These are phyloP conservation scores for Standfussiana lucernea DNA, from an alignment of 2,888 invertebrate species.

Conservation along the genomic window DNA sequence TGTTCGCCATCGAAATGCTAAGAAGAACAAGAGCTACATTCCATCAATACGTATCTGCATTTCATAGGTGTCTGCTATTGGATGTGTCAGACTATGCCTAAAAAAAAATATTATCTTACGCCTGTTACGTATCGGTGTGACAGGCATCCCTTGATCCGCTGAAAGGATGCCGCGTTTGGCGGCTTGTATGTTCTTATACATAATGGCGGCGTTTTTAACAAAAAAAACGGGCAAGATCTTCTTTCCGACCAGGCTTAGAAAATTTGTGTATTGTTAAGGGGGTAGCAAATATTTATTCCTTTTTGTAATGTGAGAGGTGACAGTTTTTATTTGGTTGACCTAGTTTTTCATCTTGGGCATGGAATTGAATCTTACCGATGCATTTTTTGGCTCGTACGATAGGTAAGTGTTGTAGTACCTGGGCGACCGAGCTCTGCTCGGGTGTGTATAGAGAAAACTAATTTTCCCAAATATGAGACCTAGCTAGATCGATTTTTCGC, in stretches of 20 bases:
- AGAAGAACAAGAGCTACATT: neutral
- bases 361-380: neutral
- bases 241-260: constrained; percentile 60
- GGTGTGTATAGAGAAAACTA: no score
- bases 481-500: no score
- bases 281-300: constrained; percentile 50
- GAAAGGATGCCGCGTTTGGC: constrained; percentile 72
- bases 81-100: neutral
- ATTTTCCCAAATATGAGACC: no score
- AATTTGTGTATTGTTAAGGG: constrained; percentile 61
- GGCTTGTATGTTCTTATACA: constrained; percentile 75
- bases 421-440: no score
- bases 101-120: neutral
- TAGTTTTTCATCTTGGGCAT: neutral
- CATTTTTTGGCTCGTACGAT: neutral
- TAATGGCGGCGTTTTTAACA: constrained; percentile 76
- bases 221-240: constrained; percentile 74
- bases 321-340: neutral
- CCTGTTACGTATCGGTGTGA: constrained; percentile 70
- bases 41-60: neutral
- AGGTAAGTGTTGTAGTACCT: no score
- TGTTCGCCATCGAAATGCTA: neutral
- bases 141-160: constrained; percentile 51
- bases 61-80: no score
- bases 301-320: constrained; percentile 24